Evolutionary conservation across 2,888 invertebrate species (phyloP).

Genomic region (Escarpia spicata): DNA sequence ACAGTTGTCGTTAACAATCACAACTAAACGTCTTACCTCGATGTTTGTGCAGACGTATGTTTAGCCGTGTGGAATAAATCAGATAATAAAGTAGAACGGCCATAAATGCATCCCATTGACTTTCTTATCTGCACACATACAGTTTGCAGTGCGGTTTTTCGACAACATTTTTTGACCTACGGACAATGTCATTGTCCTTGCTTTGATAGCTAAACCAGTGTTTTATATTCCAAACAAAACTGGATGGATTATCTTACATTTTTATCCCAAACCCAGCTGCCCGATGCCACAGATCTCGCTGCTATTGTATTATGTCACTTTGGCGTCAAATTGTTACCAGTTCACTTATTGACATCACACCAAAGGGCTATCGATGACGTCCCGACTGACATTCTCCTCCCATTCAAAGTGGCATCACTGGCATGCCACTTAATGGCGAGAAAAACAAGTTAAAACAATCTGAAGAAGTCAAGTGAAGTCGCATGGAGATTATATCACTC

Average conservation of each 20-base stretch:
- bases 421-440: slow-evolving; percentile 11
- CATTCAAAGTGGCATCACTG: background rate
- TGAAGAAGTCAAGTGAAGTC: slow-evolving; percentile 14
- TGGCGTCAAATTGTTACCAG: background rate
- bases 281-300: background rate
- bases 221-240: background rate
- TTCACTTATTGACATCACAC: slow-evolving; percentile 5
- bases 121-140: background rate
- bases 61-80: background rate
- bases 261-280: background rate
- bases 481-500: background rate
- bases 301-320: background rate
- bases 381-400: background rate
- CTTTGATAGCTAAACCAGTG: background rate
- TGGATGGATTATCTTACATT: background rate
- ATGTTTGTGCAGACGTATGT: background rate
- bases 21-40: background rate
- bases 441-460: background rate
- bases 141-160: background rate
- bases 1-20: background rate
- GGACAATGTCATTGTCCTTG: background rate
- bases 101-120: background rate
- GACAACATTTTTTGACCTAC: background rate
- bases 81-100: background rate
- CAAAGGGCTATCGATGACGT: background rate